These are phyloP conservation scores for Stigmatopora nigra DNA, from an alignment of 2,113 vertebrate species.

Conservation along the genomic window DNA sequence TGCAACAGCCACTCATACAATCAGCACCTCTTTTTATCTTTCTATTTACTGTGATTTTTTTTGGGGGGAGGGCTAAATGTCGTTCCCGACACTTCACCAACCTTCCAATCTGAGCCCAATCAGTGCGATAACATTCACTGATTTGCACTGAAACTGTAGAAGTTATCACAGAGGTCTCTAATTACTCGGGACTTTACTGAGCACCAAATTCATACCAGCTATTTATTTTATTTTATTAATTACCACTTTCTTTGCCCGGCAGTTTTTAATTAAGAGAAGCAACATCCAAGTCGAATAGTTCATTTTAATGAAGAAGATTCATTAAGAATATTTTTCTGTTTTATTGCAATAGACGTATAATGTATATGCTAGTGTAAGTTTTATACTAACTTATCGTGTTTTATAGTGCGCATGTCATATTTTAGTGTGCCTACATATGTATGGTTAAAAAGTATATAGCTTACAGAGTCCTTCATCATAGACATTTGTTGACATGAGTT, in stretches of 20 bases:
- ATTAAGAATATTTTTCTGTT: too few species aligned
- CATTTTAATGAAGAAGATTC: neutral
- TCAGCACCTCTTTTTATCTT: constrained; percentile 39
- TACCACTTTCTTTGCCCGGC: constrained; percentile 1
- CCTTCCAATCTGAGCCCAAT: constrained; percentile 39
- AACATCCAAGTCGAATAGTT: neutral
- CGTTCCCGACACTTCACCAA: constrained; percentile 38
- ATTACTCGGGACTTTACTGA: constrained; percentile 29
- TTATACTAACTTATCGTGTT: too few species aligned
- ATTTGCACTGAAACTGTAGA: constrained; percentile 37
- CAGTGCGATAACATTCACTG: constrained; percentile 29
- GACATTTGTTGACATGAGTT: neutral
- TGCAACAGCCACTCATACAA: constrained; percentile 43
- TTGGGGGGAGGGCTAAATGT: constrained; percentile 22
- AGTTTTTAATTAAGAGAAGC: neutral
- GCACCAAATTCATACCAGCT: constrained; percentile 24
- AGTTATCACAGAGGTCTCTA: constrained; percentile 36
- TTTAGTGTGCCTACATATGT: too few species aligned
- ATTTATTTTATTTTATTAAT: constrained; percentile 25
- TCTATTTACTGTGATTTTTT: constrained; percentile 42
- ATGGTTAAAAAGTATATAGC: too few species aligned
- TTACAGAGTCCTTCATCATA: neutral
- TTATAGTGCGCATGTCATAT: too few species aligned
- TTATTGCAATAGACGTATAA: too few species aligned
- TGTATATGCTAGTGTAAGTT: too few species aligned